These are phyloP conservation scores for Cygnus atratus DNA, from an alignment of 2,113 vertebrate genomes.

Conservation along the genomic window DNA sequence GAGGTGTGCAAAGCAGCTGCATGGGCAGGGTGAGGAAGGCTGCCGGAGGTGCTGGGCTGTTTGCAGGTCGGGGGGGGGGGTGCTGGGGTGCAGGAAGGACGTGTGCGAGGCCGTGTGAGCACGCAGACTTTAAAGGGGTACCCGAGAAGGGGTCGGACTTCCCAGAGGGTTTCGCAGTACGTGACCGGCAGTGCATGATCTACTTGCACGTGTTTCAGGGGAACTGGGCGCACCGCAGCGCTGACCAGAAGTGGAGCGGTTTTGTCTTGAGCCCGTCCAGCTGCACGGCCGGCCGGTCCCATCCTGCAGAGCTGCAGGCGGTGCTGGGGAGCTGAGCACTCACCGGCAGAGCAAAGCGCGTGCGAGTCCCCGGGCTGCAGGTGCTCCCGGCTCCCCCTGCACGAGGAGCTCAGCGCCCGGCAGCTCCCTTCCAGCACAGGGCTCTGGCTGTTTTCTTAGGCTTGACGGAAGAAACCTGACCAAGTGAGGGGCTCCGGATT, in stretches of 20 bases:
- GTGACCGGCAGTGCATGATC: background rate
- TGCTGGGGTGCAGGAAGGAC: background rate
- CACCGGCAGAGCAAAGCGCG: accelerated
- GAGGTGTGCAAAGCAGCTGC: background rate
- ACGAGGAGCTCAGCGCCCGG: background rate
- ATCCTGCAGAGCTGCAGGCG: background rate
- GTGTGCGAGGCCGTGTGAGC: background rate
- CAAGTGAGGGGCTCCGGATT: background rate
- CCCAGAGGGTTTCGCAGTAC: background rate
- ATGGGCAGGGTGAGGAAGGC: background rate
- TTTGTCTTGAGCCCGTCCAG: background rate
- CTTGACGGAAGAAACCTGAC: background rate
- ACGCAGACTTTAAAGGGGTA: background rate
- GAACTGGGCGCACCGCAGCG: background rate
- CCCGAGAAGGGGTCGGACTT: background rate
- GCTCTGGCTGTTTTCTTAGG: background rate
- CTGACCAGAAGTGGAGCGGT: background rate
- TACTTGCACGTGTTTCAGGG: background rate
- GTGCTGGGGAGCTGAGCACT: background rate
- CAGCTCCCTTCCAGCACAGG: background rate
- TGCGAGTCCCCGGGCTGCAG: background rate
- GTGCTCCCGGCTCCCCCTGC: background rate
- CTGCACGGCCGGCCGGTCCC: background rate
- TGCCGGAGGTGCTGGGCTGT: background rate
- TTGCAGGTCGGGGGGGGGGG: accelerated